Base-by-base conservation (phyloP, 2,113 vertebrate species). In the Phycodurus eques region DNA sequence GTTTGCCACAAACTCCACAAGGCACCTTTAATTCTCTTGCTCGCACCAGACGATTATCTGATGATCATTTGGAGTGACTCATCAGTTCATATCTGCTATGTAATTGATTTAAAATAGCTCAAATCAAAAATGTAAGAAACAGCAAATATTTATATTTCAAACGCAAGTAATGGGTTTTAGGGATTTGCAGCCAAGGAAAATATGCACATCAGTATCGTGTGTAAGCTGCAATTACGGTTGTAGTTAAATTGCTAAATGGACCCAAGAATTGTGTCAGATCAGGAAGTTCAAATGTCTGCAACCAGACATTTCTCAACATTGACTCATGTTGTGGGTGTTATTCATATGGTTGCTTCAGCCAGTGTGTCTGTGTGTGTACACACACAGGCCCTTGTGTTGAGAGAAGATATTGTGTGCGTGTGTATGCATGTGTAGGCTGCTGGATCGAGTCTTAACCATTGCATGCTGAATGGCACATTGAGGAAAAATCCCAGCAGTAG, bases 401-500 rank as follows among this genome's bases (percentile, higher is more conserved):
- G 77, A 62, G 61, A 69, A 76, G 79, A 80, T 76, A 77, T 79
- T 67, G 51, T 64, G 57, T 70, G 67, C 61, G 63, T 35, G 62
- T 59, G 22, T 44, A 43, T 33, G 61, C 15, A 15, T 44, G 64
- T 74, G 71, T n/a, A 35, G n/a, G 51, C 51, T 49, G 68, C 22
- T 70, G 70, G n/a, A 20, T 73, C 68, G 51, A 83, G 80, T 80
- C 68, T 64, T 43, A 85, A 81, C 72, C 74, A 53, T 71, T 31
- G 42, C 66, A 43, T 60, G 11, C 74, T 90, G 86, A 90, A 90
- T 88, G 87, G 80, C 75, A 88, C 90, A 87, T 88, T 90, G 89
- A 81, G 77, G 85, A 82, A 77, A 84, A 84, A 70, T 72, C 74
- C 72, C 69, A 10, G n/a, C 83, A 80, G 75, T 85, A 75, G 61